A percentile compares a stretch with the other conserved stretches of the same genome.
Evolutionary conservation across 2,797 vertebrate genomes (phyloP).

Genomic region (Carcharodon carcharias): DNA sequence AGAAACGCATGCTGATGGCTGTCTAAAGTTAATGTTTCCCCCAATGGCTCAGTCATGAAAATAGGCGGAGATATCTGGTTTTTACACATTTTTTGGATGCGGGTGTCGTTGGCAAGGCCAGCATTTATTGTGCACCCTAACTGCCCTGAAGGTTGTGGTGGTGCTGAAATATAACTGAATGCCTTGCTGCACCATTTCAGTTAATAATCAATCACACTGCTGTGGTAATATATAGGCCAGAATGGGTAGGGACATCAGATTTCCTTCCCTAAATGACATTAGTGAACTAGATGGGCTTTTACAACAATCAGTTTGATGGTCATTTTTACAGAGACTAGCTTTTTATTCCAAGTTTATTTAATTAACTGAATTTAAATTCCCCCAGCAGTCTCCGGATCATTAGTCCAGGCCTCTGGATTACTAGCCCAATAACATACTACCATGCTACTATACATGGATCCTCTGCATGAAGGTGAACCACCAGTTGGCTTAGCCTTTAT

Average conservation of each 20-base stretch:
- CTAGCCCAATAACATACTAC: not conserved
- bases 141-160: not conserved
- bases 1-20: not conserved
- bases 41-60: no score
- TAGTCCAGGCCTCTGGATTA: no score
- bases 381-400: not conserved
- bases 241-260: not conserved
- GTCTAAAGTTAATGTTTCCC: no score
- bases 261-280: not conserved
- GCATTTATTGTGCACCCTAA: not conserved
- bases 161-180: not conserved
- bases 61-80: no score
- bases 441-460: not conserved
- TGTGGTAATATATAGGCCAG: not conserved
- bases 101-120: not conserved
- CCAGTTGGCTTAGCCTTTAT: not conserved
- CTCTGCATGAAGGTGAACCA: not conserved
- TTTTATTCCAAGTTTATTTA: not conserved
- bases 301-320: not conserved
- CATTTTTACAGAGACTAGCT: not conserved
- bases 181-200: not conserved
- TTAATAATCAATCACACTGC: not conserved
- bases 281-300: not conserved
- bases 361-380: not conserved
- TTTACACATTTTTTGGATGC: not conserved